These are phyloP conservation scores for Bombus terrestris DNA, from an alignment of 1,140 invertebrate species.

Conservation along the genomic window DNA sequence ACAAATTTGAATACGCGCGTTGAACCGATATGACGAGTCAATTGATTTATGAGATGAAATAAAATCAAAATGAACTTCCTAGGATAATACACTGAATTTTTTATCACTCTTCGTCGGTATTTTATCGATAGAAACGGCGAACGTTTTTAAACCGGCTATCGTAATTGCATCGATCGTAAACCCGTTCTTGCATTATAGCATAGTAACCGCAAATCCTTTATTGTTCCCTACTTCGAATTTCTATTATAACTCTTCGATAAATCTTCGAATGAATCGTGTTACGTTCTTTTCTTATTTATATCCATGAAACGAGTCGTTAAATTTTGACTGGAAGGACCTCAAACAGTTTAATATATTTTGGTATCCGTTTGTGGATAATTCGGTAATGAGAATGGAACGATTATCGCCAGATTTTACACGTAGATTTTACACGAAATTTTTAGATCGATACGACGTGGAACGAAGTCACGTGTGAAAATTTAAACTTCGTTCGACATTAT, in stretches of 20 bases:
- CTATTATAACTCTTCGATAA: no score
- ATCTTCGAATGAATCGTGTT: no score
- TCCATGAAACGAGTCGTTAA: no score
- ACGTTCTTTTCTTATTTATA: no score
- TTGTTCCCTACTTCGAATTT: no score
- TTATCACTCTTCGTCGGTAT: not conserved
- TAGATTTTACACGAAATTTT: not conserved
- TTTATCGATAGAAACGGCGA: not conserved
- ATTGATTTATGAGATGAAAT: not conserved
- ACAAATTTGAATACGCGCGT: not conserved
- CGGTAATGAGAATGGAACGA: no score
- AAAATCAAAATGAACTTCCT: not conserved
- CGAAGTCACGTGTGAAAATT: not conserved
- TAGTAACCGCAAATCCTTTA: no score
- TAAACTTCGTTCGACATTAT: slow-evolving; percentile 11
- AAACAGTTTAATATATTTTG: no score
- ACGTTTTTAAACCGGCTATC: not conserved
- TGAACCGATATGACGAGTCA: not conserved
- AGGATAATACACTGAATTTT: not conserved
- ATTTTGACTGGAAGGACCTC: no score
- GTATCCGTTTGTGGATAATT: no score
- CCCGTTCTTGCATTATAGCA: no score
- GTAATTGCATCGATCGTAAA: not conserved
- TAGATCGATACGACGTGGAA: not conserved
- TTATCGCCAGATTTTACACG: not conserved